These are phyloP conservation scores for Habrosyne pyritoides DNA, from an alignment of 2,888 invertebrate genomes.

Conservation along the genomic window DNA sequence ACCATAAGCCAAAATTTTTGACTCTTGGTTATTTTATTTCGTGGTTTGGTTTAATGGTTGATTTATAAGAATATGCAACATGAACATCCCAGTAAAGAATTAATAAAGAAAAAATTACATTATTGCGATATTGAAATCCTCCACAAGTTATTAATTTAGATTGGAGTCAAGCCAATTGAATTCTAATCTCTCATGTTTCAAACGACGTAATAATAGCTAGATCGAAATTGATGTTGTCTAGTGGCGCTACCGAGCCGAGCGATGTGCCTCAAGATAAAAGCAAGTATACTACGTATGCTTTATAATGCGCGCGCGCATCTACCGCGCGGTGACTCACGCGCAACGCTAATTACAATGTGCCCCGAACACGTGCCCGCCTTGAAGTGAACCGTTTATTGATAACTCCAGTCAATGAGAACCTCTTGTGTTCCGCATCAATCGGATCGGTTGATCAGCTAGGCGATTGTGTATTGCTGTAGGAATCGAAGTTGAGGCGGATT, in stretches of 20 bases:
- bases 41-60: too few relatives aligned
- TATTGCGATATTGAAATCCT: too few relatives aligned
- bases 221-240: neutral
- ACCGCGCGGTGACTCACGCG: conserved; percentile 53
- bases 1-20: too few relatives aligned
- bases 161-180: neutral
- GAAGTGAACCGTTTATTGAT: conserved; percentile 52
- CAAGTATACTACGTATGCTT: conserved; percentile 26
- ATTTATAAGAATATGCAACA: too few relatives aligned
- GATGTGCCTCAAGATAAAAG: conserved; percentile 40
- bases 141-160: neutral
- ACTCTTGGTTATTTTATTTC: too few relatives aligned
- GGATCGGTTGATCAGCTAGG: too few relatives aligned
- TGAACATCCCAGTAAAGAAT: too few relatives aligned
- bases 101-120: neutral
- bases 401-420: conserved; percentile 50
- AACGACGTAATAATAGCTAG: conserved; percentile 1
- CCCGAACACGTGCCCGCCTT: conserved; percentile 60
- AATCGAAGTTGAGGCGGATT: too few relatives aligned
- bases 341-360: conserved; percentile 53
- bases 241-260: neutral
- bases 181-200: neutral
- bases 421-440: conserved; percentile 38
- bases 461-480: too few relatives aligned
- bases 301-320: conserved; percentile 50